Evolutionary conservation across 2,113 vertebrate genomes (phyloP), one percentile per base, ranked within the genome.

Genomic region (Sisor rabdophorus): DNA sequence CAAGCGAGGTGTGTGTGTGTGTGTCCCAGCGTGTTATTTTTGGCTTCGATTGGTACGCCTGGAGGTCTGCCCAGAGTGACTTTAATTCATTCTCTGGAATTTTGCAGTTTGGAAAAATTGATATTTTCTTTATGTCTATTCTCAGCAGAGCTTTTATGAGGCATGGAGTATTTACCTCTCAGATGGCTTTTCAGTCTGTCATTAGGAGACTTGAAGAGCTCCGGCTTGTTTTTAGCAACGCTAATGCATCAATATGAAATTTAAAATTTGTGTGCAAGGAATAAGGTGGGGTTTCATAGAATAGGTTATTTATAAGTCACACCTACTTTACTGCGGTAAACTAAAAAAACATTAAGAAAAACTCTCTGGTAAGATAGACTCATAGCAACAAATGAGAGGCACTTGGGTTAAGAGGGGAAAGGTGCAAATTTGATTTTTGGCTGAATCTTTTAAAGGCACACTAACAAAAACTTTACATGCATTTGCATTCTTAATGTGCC

Each of bases 161-260:
- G 28, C 72, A 17, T 70, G 55, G 11, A 22, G 30, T 54, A 78
- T 74, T 55, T 73, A 56, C 40, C 20, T 12, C 52, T 71, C 48
- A 22, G 19, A n/a, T 75, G 28, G 20, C 9, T 63, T 64, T 52
- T 61, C 32, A 30, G 11, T 15, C 71, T 20, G 56, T 19, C 56
- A 16, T 74, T 58, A 58, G 30, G 22, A 32, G 44, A 32, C 56
- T 44, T 40, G 15, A 44, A 10, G 8, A 64, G 58, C 19, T 13
- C 17, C 8, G n/a, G n/a, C 11, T 64, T 63, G 24, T 75, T 75
- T 74, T 55, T 32, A 80, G 9, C 4, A 72, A 83, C 68, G 76
- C 68, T 68, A 75, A 83, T 74, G 76, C 73, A 83, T 83, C 36
- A 55, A 69, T 17, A 52, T 69, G 65, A 28, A 24, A 67, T 3